phyloP scores from a whole-genome alignment of 2,888 invertebrate genomes.

The Orchesella flavescens region DNA sequence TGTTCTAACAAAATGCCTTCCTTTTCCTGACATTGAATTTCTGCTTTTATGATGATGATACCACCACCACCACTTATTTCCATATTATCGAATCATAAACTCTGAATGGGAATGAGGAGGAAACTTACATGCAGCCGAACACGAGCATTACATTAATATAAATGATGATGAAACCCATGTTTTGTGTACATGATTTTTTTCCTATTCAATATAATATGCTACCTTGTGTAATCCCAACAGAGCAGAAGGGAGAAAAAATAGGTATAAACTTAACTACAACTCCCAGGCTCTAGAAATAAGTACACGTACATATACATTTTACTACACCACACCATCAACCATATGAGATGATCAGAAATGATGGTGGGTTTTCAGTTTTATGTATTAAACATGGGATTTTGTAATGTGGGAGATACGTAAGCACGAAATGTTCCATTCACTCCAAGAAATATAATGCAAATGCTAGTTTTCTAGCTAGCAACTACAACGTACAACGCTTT shows the following conservation, averaged over 20 bases:
- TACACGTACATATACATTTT: too few species aligned
- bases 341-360: too few species aligned
- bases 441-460: too few species aligned
- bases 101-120: not conserved
- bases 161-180: conserved; percentile 9
- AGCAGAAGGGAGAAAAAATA: not conserved
- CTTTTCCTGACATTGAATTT: conserved; percentile 41
- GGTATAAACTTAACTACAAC: not conserved
- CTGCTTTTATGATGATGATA: not conserved
- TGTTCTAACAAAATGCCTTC: conserved; percentile 6
- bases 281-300: too few species aligned
- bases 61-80: conserved; percentile 34
- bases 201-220: not conserved
- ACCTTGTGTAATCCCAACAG: not conserved
- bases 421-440: too few species aligned
- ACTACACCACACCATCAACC: too few species aligned
- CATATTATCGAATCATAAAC: conserved; percentile 9
- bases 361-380: too few species aligned
- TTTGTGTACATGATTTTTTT: not conserved
- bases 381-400: too few species aligned
- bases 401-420: too few species aligned
- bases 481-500: too few species aligned
- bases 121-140: not conserved
- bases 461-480: too few species aligned
- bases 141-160: conserved; percentile 16